Evolutionary conservation across 2,797 vertebrate genomes (phyloP), one percentile per base, ranked within the genome.

Genomic region (Acanthopagrus latus): DNA sequence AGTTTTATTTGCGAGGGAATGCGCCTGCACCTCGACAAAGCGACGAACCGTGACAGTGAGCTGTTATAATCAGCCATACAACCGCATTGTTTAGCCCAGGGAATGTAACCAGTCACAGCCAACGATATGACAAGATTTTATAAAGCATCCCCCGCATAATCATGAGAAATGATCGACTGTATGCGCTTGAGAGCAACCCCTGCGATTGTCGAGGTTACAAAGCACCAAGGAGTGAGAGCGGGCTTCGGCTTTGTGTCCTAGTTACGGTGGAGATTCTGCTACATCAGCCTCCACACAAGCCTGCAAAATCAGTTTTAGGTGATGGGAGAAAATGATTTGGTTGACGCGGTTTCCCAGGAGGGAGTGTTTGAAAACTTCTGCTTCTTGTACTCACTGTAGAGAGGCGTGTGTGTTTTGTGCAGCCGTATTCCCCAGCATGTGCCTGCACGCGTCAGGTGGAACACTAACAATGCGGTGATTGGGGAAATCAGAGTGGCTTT

Each of bases 401-500:
- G 56, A 58, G 67, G 57, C 76, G 66, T 33, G 27, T 55, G 67
- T 54, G 74, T 78, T 77, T 55, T 78, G 43, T 65, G 7, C 52
- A 29, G 65, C 63, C 71, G 33, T 56, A 16, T 62, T 62, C 75
- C 21, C 55, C 64, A 74, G 71, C 64, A 16, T 65, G 69, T 72
- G 78, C 46, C 41, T 29, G 71, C 47, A 56, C 52, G 66, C 25
- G 16, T 84, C 82, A 87, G 74, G 80, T 86, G 78, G 68, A 88
- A 84, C 79, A 58, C 88, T 78, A 89, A 92, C 91, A 94, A 94
- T 91, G 74, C 76, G 76, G 85, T 92, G 91, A 94, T 94, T 94
- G 81, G 86, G 78, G 87, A 92, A 94, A 95, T 94, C 90, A 95
- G 86, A 85, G 87, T 80, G 83, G 67, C 84, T 95, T 93, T 89